Base-by-base conservation (phyloP, 2,888 invertebrate species). In the Congeria kusceri region DNA sequence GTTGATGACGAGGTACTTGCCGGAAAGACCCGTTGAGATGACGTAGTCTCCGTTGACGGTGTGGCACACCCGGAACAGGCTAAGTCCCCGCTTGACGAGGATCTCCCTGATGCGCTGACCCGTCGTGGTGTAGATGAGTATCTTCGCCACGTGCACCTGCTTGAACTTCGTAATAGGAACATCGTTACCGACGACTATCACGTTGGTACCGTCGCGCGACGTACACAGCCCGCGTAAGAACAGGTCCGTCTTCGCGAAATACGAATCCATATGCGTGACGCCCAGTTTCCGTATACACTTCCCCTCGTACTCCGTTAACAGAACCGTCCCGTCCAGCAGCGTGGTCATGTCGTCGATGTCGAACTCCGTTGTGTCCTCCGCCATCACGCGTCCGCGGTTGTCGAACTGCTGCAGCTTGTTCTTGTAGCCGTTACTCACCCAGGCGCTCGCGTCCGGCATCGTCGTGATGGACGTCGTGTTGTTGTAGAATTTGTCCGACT, bases 291-390 rank as follows among this genome's bases (percentile, higher is more conserved):
- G 69, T 59, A 83, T 79, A 39, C 70, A 49, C 58, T 67, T 76
- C 1, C 83, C 83, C 25, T 83, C 70, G 58, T 77, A 70, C 39
- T 83, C 83, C n/a, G 83, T 83, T 1, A 83, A 11, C n/a, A 83
- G 65, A 28, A 83, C 79, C 3, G 76, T 79, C 11, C 78, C 83
- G 28, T 83, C 83, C 39, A 75, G 56, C 1, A 71, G 64, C 3
- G 79, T 67, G 4, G 77, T 79, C 83, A 83, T 83, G 53, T 83
- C 83, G 61, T 83, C 83, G 13, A 83, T 72, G 64, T 83, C 83
- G 61, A 44, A 83, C 20, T 83, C 83, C 1, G 75, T 75, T 9
- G 79, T 77, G 23, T 83, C 83, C 7, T 65, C 56, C 47, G 79
- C 76, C 27, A 76, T n/a, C 0, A 83, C 61, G 5, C 77, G 65